Base-by-base conservation (phyloP, 2,888 invertebrate genomes). In the Macaria notata region DNA sequence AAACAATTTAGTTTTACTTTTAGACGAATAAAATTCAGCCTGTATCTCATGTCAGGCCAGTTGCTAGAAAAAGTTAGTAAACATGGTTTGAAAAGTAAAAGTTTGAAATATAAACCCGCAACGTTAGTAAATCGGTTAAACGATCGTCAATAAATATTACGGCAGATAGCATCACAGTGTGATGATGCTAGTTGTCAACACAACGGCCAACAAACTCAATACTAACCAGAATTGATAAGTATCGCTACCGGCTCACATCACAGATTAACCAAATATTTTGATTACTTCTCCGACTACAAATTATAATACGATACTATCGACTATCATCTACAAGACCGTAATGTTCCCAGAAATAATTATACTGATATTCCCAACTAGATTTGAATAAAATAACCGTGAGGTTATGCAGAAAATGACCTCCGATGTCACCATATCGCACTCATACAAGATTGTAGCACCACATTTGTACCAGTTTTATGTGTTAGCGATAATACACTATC, bases 391-490 rank as follows among this genome's bases (percentile, higher is more conserved):
- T 65, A 66, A 64, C 68, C 67, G 66, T 62, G 63, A 57, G 69
- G 70, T 74, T 69, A 71, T 68, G 70, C 71, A 70, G 68, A 72
- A 75, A 75, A 72, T 71, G 70, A 71, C 72, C 68, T 70, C 63
- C 56, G 70, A 69, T 75, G 76, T 78, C 78, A 71, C 48, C 46
- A 66, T 78, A 74, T 79, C 74, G 69, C 68, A 62, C 73, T 73
- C 76, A 76, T 76, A 77, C 70, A 59, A 72, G 76, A 73, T 75
- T 74, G 76, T 76, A 69, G 75, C 71, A 73, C 74, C 70, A 78
- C 78, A 81, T 84, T 83, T 82, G 81, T 83, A 77, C 73, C 71
- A 80, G 72, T 83, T 87, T 87, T 87, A 88, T 85, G 83, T 79
- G 66, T 64, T 67, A 49, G 47, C 70, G 88, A 89, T 89, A 88